Evolutionary conservation across 2,888 invertebrate species (phyloP).

Genomic region (Hemaris fuciformis): DNA sequence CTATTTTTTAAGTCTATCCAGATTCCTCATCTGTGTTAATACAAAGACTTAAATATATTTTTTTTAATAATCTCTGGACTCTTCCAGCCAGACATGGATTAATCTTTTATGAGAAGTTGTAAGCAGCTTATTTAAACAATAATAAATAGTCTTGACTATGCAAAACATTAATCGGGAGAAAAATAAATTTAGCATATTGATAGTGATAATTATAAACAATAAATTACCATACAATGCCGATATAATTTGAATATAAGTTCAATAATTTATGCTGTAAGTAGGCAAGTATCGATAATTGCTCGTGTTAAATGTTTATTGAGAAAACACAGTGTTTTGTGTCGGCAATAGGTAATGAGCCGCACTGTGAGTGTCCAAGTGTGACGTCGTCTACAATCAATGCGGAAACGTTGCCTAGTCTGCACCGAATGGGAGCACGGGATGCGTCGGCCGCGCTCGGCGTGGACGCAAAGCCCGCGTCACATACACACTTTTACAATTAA

Average conservation of each 20-base stretch:
- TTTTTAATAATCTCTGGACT: too few species aligned
- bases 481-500: conserved; percentile 33
- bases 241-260: neutral
- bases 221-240: neutral
- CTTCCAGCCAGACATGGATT: too few species aligned
- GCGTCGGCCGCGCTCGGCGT: conserved; percentile 51
- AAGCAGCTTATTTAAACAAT: too few species aligned
- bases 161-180: neutral
- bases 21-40: too few species aligned
- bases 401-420: conserved; percentile 63
- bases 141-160: too few species aligned
- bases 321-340: neutral
- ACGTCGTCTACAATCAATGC: conserved; percentile 74
- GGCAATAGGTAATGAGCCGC: conserved; percentile 36
- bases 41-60: too few species aligned
- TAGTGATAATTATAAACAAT: neutral
- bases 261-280: neutral
- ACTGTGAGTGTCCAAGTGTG: conserved; percentile 66
- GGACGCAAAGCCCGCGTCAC: conserved; percentile 31
- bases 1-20: too few species aligned
- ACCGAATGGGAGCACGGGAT: conserved; percentile 73
- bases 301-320: conserved; percentile 2
- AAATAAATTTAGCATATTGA: neutral
- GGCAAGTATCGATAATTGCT: neutral
- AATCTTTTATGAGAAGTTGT: too few species aligned